Evolutionary conservation across 1,140 invertebrate species (phyloP), one percentile per base, ranked within the genome.

Genomic region (Cardiocondyla obscurior): DNA sequence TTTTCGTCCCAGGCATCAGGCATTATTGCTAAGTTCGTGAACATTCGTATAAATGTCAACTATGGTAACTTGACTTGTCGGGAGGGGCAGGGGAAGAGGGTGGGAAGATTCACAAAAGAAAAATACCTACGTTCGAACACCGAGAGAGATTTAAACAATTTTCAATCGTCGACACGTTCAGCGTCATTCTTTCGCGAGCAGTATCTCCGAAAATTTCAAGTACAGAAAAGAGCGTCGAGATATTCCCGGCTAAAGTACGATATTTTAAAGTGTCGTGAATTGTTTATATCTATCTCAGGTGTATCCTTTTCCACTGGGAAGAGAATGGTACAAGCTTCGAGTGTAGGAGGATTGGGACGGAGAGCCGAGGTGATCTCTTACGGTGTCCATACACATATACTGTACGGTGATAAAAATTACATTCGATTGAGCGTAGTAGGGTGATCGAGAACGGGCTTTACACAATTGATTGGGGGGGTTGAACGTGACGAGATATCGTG

Each of bases 401-500:
- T 81, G 73, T 53, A 72, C 58, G 81, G 51, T 46, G 53, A 64
- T 58, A 67, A 67, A 33, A 51, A 42, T 84, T 81, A 25, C 42
- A 44, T 33, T 72, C 65, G n/a, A 49, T 53, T 33, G 65, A 53
- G 44, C 51, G 36, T 55, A 42, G 72, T 73, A 22, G 62, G 46
- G 57, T 81, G 44, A 67, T 36, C 22, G 74, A 65, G 30, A 77
- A 42, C 36, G 49, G 46, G 28, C 22, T 79, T 79, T 42, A 42
- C 25, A 79, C 25, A 79, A 53, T 64, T 79, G 22, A 67, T 79
- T 22, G 30, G 22, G 33, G 33, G 57, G 58, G 16, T 64, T 74
- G 6, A n/a, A 81, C 19, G 30, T 77, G 70, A 81, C 28, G 42
- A 85, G 77, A 87, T 14, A 88, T 83, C 76, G 81, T 90, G 90